Evolutionary conservation across 2,888 invertebrate species (phyloP), one percentile per base, ranked within the genome.

Genomic region (Eupithecia tripunctaria): DNA sequence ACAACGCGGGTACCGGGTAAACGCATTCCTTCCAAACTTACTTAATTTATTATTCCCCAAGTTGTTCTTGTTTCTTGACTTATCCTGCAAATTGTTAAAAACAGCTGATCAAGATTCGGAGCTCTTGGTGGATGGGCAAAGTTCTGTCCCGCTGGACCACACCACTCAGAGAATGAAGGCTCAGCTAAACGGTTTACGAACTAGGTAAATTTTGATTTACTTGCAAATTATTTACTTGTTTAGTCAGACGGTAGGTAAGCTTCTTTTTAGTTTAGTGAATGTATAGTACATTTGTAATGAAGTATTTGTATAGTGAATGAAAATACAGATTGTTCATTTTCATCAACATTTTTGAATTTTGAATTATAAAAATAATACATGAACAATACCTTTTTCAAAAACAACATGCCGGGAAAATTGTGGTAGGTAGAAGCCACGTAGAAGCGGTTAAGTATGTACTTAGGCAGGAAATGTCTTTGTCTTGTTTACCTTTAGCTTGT

Each of bases 41-140:
- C 77, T 84, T 84, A 85, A 86, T 86, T 86, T 85, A 85, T 85
- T 86, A 84, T 84, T 82, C 81, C 71, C 74, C 76, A 84, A 82
- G 77, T 86, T 84, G 77, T 70, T 74, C 74, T 80, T 83, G 80
- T 84, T 80, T 83, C 80, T 79, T 68, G 76, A 76, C 80, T 81
- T 82, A 83, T 82, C 79, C 81, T 81, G 82, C 81, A 90, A 89
- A 89, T 88, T 89, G 87, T 89, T 90, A 86, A 89, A 89, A 91
- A 91, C 88, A 88, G 88, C 86, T 88, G 88, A 89, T 88, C 86
- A 85, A 86, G 87, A 87, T 87, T 86, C 80, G 77, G 76, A 78
- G 79, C 79, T 81, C 67, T 74, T 78, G 73, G 78, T 75, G 80
- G 81, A 81, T 82, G 83, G 82, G 85, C 82, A 84, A 89, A 88